Conservation (phyloP, 64 coral and sea anemone genomes). For the Pocillopora verrucosa region DNA sequence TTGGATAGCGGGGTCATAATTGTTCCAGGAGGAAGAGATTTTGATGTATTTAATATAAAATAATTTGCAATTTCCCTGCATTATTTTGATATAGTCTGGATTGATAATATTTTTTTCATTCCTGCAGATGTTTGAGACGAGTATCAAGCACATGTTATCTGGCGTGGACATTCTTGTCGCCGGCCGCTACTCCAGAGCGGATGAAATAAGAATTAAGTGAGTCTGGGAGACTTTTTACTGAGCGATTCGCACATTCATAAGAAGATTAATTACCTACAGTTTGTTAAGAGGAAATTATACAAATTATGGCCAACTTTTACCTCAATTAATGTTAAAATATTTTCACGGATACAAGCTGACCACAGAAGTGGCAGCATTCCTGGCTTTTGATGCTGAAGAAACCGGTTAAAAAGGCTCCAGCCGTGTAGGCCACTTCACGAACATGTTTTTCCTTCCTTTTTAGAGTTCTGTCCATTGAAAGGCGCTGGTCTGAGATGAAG, state of each 20-base stretch:
- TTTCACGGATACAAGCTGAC: too few species aligned
- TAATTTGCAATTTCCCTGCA: too few species aligned
- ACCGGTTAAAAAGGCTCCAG: neutral
- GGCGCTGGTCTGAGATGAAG: constrained; percentile 71
- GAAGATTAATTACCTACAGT: too few species aligned
- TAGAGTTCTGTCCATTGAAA: constrained; percentile 72
- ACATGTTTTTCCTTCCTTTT: neutral
- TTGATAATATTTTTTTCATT: neutral
- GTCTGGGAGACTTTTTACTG: neutral
- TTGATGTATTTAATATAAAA: too few species aligned
- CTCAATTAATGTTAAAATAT: too few species aligned
- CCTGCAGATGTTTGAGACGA: constrained; percentile 92
- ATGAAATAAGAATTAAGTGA: constrained; percentile 78
- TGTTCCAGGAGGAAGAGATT: too few species aligned
- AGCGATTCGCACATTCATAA: neutral
- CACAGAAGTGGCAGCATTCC: too few species aligned
- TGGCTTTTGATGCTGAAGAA: too few species aligned
- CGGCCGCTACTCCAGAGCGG: constrained; percentile 61
- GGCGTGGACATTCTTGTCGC: constrained; percentile 74
- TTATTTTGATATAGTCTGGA: too few species aligned
- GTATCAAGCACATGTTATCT: constrained; percentile 91
- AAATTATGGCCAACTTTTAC: too few species aligned
- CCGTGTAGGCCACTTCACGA: neutral
- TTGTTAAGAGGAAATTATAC: too few species aligned
- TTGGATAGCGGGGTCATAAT: too few species aligned